Evolutionary conservation across 2,888 invertebrate genomes (phyloP), one percentile per base, ranked within the genome.

Genomic region (Candidula unifasciata): DNA sequence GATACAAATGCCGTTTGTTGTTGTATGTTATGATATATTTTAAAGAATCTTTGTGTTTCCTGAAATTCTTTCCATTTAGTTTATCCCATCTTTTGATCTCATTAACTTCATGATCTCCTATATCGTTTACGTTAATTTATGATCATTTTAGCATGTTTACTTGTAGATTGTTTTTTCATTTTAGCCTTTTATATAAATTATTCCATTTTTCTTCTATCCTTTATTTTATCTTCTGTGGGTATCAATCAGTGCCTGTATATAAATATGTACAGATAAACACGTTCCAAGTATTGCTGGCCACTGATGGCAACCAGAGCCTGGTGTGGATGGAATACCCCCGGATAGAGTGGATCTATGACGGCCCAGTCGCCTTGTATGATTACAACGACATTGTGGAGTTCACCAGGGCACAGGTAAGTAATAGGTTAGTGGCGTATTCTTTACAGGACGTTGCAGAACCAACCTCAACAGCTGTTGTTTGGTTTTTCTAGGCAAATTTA

Each of bases 331-430:
- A 74, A 10, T 74, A 74, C 52, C 16, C 2, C 21, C n/a, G 13
- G 21, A 10, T 74, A 27, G 27, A 74, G 33, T 74, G 73, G 73
- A 74, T 74, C n/a, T 27, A 52, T 27, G 73, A 74, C 52, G 73
- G 27, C 2, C n/a, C 73, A 10, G 33, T 13, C 13, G n/a, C 13
- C 3, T 74, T 52, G 27, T 52, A 74, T 74, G 73, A 74, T 18
- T 6, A 74, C 18, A n/a, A n/a, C 5, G 73, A 74, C 0, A 74
- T n/a, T 0, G 52, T 27, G 0, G 52, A n/a, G 1, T 74, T 52
- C 52, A 52, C 27, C 27, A 74, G 52, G 27, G 73, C 73, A 8
- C 73, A 74, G 52, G 73, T 74, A 74, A 44, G 8, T n/a, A n/a
- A n/a, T n/a, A n/a, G n/a, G n/a, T n/a, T n/a, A n/a, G n/a, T n/a